Evolutionary conservation across 1,140 invertebrate species (phyloP), one percentile per base, ranked within the genome.

Genomic region (Heliconius hewitsoni): DNA sequence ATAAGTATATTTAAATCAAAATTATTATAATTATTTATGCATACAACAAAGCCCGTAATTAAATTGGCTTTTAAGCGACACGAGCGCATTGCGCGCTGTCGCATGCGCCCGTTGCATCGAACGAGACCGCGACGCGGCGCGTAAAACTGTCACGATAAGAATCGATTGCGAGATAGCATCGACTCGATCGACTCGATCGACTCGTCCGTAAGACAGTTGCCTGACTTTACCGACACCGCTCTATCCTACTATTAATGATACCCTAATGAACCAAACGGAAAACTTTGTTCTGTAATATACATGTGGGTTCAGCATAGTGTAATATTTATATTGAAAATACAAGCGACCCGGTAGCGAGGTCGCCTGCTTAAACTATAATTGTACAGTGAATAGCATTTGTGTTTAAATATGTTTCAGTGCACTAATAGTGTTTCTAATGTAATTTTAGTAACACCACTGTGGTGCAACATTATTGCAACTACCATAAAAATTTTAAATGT

Each of bases 141-240:
- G 91, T 93, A 93, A 93, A 91, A 92, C 91, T 93, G 92, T 90
- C 92, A 82, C 78, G 92, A 93, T 93, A 91, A 88, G 83, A 82
- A 93, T 93, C 91, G 80, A 90, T 90, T 86, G 85, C 76, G 37
- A 86, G 92, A 92, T 91, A 90, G 82, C 83, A 81, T 93, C 90
- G 81, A 81, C 85, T 86, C 85, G 83, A 87, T 85, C 82, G 86
- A 37, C 34, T 37, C 34, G 30, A 37, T 37, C 34, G 34, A 83
- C 82, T 84, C 79, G 74, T 77, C 74, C 82, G 80, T 79, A 82
- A 83, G 89, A 88, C 87, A 89, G 84, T 89, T 87, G 90, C 83
- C 86, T 83, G 85, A 88, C 89, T 88, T 89, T 87, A 86, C 87
- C 86, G 81, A 39, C 76, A 72, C 77, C 46, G 79, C 52, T 82